phyloP scores from a whole-genome alignment of 2,888 invertebrate species.

The Temnothorax unifasciatus region DNA sequence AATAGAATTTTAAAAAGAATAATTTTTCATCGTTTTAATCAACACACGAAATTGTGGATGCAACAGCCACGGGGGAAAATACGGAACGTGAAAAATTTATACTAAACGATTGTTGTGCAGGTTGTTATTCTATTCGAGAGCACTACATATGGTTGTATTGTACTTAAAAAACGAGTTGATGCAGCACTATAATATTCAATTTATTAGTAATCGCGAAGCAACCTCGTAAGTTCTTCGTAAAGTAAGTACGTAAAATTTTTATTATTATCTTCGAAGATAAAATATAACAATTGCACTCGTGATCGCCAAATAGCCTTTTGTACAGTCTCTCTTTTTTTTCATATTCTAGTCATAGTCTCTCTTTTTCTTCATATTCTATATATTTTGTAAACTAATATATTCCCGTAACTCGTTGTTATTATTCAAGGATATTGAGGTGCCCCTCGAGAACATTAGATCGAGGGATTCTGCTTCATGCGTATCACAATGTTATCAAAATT shows the following conservation, averaged over 20 bases:
- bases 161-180: slow-evolving; percentile 3
- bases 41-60: not conserved
- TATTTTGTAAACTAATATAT: slow-evolving; percentile 31
- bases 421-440: slow-evolving; percentile 15
- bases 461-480: not conserved
- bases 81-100: not conserved
- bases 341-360: not conserved
- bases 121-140: not conserved
- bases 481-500: slow-evolving; percentile 49
- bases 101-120: not conserved
- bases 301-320: not conserved
- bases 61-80: not conserved
- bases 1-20: not conserved
- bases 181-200: slow-evolving; percentile 7
- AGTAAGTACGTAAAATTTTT: slow-evolving; percentile 5
- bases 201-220: not conserved
- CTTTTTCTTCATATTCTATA: not conserved
- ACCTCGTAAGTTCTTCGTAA: not conserved
- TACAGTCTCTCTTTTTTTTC: not conserved
- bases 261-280: not conserved
- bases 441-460: slow-evolving; percentile 14
- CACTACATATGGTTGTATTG: not conserved
- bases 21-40: not conserved
- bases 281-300: not conserved
- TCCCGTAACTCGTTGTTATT: not conserved